Evolutionary conservation across 30 jellyfish, hydroid and myxozoan genomes (phyloP), one percentile per base, ranked within the genome.

Genomic region (Pseudorhiza aurosa): DNA sequence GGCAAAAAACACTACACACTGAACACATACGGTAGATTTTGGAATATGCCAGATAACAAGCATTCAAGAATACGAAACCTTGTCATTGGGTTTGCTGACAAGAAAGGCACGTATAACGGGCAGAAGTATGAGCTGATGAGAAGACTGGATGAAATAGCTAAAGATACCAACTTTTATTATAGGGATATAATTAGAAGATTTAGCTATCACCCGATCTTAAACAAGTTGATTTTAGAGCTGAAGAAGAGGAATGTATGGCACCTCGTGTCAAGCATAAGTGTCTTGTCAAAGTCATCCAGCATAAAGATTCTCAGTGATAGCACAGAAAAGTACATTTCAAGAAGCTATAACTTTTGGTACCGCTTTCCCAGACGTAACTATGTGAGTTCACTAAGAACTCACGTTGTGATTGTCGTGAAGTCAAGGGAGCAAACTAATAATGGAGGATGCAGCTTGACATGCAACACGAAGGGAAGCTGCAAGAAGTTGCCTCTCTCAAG

Each of bases 41-140:
- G 77, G 81, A n/a, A 26, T 35, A 43, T 53, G 68, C 89, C 89
- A 28, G 21, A 26, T n/a, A 47, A 22, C 39, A 58, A 43, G 21
- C 18, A 77, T 1, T 49, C 59, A 31, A 44, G 89, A 45, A 77
- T 28, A 57, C 42, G 89, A 58, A 63, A 26, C n/a, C 45, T 77
- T 58, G 29, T 77, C 8, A 63, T 63, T 3, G 67, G 63, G 9
- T 24, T 58, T 18, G 55, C 49, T 44, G 89, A 77, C 37, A 59
- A 58, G 27, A 37, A 29, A 30, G 89, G 89, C 26, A 42, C 89
- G 10, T 77, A 77, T 51, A 26, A 8, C n/a, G 31, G 19, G 12
- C 75, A 73, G 62, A 77, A 33, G 55, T 25, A 25, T 21, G 22
- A 7, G 12, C 77, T 74, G 1, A 3, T 55, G 49, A 53, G 8